Evolutionary conservation across 2,888 invertebrate genomes (phyloP), one percentile per base, ranked within the genome.

Genomic region (Ichneumoninae sp.): DNA sequence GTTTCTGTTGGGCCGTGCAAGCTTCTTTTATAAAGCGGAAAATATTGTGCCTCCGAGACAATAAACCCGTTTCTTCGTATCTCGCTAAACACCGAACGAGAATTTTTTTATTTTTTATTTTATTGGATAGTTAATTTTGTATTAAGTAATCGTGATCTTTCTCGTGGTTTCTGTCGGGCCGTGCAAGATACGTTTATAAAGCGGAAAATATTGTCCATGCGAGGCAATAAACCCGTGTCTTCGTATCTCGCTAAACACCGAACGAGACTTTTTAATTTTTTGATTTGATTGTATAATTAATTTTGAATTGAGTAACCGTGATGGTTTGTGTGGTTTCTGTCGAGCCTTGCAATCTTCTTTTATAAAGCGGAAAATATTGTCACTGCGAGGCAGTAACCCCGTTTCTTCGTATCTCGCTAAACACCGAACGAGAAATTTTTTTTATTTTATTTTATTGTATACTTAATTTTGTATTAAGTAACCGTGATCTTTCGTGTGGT

Each of bases 41-140:
- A 10, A 22, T 10, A 22, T 26, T 26, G 81, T 82, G 87, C 86
- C 89, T 36, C n/a, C 6, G 22, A 7, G n/a, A n/a, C 73, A 4
- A 26, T 40, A 73, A 73, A 57, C 57, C 26, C 44, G 26, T 57
- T 33, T n/a, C 50, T 65, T 13, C 7, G 63, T n/a, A 57, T 19
- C 13, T 57, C 4, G 0, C 22, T 57, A 57, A 26, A 22, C 1
- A 1, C 10, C 57, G 26, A 57, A 22, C 22, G 19, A 52, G 7
- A 52, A 0, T 1, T 26, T 19, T 30, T 30, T 30, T 36, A 6
- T 7, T 36, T 6, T 36, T 7, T 26, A 26, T 2, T 3, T 47
- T 4, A 47, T 47, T 47, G 13, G 4, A 4, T 13, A 16, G 1
- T 47, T 40, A 40, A 40, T 40, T 40, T 40, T 40, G 10, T 40